A percentile compares a stretch with the other conserved stretches of the same genome.
Evolutionary conservation across 2,113 vertebrate genomes (phyloP).

Genomic region (Phoenicopterus ruber): DNA sequence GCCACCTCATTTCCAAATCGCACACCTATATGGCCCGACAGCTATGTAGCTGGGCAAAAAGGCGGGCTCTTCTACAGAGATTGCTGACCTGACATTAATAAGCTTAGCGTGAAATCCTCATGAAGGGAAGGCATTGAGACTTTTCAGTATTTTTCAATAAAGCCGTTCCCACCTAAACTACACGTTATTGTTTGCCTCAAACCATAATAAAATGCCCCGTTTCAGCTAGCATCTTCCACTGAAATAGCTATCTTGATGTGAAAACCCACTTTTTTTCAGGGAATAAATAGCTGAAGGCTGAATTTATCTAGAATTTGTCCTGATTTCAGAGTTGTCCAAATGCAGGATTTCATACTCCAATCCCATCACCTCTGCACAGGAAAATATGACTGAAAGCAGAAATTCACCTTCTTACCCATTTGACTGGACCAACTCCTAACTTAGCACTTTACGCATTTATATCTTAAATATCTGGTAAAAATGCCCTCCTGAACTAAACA

Average conservation of each 20-base stretch:
- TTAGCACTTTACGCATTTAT: background rate
- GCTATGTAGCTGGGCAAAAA: background rate
- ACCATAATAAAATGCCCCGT: background rate
- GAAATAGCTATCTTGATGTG: background rate
- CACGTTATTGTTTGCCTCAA: background rate
- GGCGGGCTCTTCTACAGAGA: background rate
- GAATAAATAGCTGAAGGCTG: background rate
- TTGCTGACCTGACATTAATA: background rate
- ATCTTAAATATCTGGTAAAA: background rate
- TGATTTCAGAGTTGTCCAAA: background rate
- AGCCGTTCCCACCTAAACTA: background rate
- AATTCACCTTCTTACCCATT: background rate
- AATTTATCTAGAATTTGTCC: background rate
- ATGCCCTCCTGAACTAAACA: background rate
- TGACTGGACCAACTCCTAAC: background rate
- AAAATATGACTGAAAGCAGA: background rate
- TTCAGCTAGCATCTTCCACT: background rate
- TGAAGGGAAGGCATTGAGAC: background rate
- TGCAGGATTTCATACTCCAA: background rate
- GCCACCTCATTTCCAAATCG: background rate
- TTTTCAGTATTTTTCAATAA: background rate
- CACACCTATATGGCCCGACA: background rate
- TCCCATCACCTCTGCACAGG: background rate
- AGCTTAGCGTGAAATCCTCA: background rate
- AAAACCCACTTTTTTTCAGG: background rate